phyloP scores from a whole-genome alignment of 2,113 vertebrate species.

The Macaca mulatta region DNA sequence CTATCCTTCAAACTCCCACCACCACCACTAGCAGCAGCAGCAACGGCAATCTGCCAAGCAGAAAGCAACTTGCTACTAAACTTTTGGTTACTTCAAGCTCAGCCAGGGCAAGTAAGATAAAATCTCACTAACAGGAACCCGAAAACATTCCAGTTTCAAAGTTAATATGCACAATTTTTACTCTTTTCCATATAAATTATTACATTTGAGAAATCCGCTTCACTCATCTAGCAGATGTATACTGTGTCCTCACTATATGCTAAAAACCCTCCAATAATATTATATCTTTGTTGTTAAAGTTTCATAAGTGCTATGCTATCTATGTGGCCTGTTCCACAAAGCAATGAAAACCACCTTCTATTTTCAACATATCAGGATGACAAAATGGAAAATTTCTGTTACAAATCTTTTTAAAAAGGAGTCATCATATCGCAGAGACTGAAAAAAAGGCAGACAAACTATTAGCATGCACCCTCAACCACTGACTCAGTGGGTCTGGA shows the following conservation, averaged over 20 bases:
- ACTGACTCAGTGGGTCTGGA: not conserved
- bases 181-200: not conserved
- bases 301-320: not conserved
- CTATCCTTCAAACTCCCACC: not conserved
- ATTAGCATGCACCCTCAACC: not conserved
- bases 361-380: not conserved
- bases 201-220: not conserved
- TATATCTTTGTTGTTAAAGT: not conserved
- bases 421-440: not conserved
- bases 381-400: not conserved
- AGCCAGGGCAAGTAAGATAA: not conserved
- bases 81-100: not conserved
- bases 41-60: not conserved
- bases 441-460: not conserved
- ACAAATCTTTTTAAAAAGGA: constrained; percentile 7
- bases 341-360: not conserved
- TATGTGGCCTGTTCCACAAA: not conserved
- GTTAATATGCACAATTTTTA: not conserved
- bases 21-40: not conserved
- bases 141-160: not conserved
- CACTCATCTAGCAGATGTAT: not conserved
- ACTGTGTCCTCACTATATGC: not conserved
- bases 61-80: not conserved
- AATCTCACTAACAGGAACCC: not conserved
- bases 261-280: not conserved